Conservation (phyloP, 2,113 vertebrate genomes). For the Acanthochromis polyacanthus region DNA sequence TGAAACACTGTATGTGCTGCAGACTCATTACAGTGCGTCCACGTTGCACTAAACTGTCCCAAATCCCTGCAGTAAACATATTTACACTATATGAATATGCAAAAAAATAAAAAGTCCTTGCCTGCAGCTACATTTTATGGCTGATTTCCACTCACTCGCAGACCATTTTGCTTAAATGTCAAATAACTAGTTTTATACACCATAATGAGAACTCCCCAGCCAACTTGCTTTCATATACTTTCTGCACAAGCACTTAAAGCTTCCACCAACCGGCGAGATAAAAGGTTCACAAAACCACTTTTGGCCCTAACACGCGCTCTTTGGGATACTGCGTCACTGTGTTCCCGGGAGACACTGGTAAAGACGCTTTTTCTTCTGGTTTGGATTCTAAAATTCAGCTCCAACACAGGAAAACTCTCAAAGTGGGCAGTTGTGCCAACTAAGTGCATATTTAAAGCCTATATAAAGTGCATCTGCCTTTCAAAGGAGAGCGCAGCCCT, state of each 20-base stretch:
- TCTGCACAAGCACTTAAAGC: conserved; percentile 26
- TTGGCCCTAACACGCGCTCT: conserved; percentile 30
- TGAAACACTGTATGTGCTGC: conserved; percentile 9
- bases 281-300: conserved; percentile 48
- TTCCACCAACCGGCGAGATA: conserved; percentile 9
- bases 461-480: conserved; percentile 64
- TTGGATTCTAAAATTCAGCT: conserved; percentile 46
- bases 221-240: background rate
- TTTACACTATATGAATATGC: background rate
- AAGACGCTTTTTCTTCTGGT: conserved; percentile 30
- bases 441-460: conserved; percentile 60
- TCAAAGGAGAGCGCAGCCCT: conserved; percentile 52
- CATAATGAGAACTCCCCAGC: conserved; percentile 11
- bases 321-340: conserved; percentile 22
- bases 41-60: background rate
- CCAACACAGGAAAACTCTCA: conserved; percentile 27
- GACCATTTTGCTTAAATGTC: conserved; percentile 18
- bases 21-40: background rate
- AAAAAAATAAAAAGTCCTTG: background rate
- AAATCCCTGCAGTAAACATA: background rate
- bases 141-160: conserved; percentile 13
- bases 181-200: background rate
- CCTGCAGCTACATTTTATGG: background rate
- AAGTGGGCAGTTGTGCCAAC: conserved; percentile 36
- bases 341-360: conserved; percentile 34